A percentile compares a stretch with the other conserved stretches of the same genome.
Conservation (phyloP, 2,113 vertebrate genomes). For the Alethe diademata region DNA sequence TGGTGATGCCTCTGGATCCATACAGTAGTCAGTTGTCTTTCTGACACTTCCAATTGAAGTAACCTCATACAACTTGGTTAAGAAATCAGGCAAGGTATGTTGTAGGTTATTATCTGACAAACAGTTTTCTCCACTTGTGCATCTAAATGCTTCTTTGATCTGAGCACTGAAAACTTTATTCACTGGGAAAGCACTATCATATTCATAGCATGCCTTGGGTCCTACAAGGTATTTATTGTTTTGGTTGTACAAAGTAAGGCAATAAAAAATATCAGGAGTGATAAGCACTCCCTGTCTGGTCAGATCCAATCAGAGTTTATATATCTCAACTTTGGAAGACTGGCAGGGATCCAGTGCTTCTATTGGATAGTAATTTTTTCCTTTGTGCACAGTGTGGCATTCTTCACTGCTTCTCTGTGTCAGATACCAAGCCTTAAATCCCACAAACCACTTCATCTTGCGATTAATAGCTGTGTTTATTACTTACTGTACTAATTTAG, state of each 20-base stretch:
- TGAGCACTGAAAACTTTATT: background rate
- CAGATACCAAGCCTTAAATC: background rate
- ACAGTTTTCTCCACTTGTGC: background rate
- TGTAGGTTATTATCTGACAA: background rate
- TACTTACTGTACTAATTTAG: background rate
- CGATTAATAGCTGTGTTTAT: background rate
- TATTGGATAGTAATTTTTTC: background rate
- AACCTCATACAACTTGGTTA: background rate
- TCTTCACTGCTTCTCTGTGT: background rate
- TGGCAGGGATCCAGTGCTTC: background rate
- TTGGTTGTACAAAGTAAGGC: background rate
- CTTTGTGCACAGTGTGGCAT: background rate
- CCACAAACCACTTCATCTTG: background rate
- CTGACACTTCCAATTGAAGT: background rate
- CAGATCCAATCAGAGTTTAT: constrained; percentile 11
- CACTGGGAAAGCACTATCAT: background rate
- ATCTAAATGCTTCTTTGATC: background rate
- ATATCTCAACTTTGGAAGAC: background rate
- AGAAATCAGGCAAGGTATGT: background rate
- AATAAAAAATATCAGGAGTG: constrained; percentile 21
- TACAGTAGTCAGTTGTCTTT: background rate
- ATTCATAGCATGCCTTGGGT: background rate
- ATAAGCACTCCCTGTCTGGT: background rate
- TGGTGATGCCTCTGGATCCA: background rate
- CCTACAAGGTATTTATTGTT: constrained; percentile 12